These are phyloP conservation scores for Oreochromis mossambicus DNA, from an alignment of 2,797 vertebrate genomes.

Conservation along the genomic window DNA sequence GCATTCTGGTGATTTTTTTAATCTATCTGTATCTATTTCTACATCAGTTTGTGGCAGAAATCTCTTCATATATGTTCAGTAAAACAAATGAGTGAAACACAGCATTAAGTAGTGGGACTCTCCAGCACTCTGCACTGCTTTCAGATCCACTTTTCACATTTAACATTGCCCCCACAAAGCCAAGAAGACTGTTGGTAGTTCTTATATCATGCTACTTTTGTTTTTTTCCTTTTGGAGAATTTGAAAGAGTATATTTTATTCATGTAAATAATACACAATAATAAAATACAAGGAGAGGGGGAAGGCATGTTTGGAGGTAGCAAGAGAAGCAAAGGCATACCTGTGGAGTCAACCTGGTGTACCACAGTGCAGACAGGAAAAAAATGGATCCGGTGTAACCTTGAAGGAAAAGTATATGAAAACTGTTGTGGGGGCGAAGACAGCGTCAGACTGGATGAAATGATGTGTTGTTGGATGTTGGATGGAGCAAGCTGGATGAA, in stretches of 20 bases:
- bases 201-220: background rate
- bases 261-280: background rate
- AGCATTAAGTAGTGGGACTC: background rate
- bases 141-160: background rate
- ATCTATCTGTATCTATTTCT: background rate
- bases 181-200: background rate
- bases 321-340: background rate
- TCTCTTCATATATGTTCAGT: background rate
- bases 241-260: background rate
- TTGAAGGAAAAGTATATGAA: background rate
- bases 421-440: background rate
- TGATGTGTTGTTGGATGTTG: background rate
- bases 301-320: background rate
- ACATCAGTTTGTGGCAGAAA: background rate
- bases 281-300: background rate
- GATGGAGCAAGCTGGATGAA: background rate
- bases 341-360: background rate
- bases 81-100: background rate
- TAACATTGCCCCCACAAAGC: background rate
- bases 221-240: background rate
- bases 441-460: background rate
- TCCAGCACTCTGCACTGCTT: background rate
- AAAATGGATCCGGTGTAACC: background rate
- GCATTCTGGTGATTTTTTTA: background rate
- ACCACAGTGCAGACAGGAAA: background rate